phyloP scores from a whole-genome alignment of 2,113 vertebrate species.

The Epinephelus cyanopodus region DNA sequence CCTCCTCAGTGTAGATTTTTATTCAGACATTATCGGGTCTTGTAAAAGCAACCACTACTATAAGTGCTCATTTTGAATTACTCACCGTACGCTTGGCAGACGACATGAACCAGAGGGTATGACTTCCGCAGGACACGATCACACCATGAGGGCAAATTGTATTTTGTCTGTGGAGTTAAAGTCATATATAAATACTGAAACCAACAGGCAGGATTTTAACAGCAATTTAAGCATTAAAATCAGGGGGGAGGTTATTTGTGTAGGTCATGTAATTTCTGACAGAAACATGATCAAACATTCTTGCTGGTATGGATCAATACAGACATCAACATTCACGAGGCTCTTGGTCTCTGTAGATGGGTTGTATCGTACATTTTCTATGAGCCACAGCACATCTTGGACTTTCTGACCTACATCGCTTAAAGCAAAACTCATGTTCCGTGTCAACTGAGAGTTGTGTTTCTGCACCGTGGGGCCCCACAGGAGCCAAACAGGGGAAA shows the following conservation, averaged over 20 bases:
- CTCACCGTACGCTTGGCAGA: slow-evolving; percentile 97
- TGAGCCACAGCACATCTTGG: background rate
- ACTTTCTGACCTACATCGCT: background rate
- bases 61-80: background rate
- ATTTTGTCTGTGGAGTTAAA: slow-evolving; percentile 90
- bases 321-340: background rate
- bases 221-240: background rate
- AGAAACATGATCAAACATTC: background rate
- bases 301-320: background rate
- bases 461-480: background rate
- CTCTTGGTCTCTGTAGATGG: background rate
- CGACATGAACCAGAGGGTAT: slow-evolving; percentile 93
- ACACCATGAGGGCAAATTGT: slow-evolving; percentile 98
- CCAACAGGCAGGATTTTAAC: background rate
- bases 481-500: slow-evolving; percentile 9
- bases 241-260: background rate
- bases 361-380: background rate
- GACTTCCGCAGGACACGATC: slow-evolving; percentile 98
- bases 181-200: background rate
- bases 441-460: background rate
- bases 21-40: background rate
- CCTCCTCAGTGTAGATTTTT: too few relatives aligned
- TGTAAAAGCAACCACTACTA: background rate
- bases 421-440: slow-evolving; percentile 2
- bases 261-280: background rate